These are phyloP conservation scores for Dryoscopus gambensis DNA, from an alignment of 2,113 vertebrate species.

Conservation along the genomic window DNA sequence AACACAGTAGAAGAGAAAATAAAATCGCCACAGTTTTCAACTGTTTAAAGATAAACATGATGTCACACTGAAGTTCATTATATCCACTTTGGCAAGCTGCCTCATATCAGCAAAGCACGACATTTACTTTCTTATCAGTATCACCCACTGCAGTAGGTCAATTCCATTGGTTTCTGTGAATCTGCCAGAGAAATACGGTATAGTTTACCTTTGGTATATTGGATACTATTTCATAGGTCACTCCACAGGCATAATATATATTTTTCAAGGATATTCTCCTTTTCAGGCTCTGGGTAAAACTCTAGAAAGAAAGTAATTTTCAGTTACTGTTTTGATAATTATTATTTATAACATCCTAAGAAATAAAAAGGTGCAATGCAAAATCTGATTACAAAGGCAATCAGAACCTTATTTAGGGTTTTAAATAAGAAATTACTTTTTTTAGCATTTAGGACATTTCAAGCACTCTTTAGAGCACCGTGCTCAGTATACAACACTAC, in stretches of 20 bases:
- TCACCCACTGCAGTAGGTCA: background rate
- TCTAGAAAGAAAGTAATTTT: slow-evolving; percentile 71
- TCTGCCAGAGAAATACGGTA: background rate
- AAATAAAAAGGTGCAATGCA: background rate
- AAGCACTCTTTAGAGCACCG: background rate
- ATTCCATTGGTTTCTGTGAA: background rate
- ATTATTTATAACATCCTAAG: background rate
- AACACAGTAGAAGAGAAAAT: background rate
- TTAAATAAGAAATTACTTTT: background rate
- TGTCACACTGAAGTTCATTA: background rate
- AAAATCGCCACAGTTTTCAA: background rate
- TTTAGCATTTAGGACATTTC: background rate
- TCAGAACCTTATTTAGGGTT: too few species aligned
- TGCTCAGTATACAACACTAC: background rate
- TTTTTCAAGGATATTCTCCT: slow-evolving; percentile 94
- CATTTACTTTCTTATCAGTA: background rate
- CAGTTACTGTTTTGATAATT: background rate
- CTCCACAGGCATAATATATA: slow-evolving; percentile 86
- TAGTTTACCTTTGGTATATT: slow-evolving; percentile 96
- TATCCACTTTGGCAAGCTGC: background rate
- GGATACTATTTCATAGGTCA: slow-evolving; percentile 96
- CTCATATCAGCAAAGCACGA: background rate
- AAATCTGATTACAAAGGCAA: background rate
- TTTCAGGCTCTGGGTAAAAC: slow-evolving; percentile 97
- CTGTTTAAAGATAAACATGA: background rate